Percentiles rank a stretch among this genome's conserved stretches.
These are phyloP conservation scores for Apostichopus japonicus DNA, from an alignment of 35 echinoderm and acorn worm species.

Conservation along the genomic window DNA sequence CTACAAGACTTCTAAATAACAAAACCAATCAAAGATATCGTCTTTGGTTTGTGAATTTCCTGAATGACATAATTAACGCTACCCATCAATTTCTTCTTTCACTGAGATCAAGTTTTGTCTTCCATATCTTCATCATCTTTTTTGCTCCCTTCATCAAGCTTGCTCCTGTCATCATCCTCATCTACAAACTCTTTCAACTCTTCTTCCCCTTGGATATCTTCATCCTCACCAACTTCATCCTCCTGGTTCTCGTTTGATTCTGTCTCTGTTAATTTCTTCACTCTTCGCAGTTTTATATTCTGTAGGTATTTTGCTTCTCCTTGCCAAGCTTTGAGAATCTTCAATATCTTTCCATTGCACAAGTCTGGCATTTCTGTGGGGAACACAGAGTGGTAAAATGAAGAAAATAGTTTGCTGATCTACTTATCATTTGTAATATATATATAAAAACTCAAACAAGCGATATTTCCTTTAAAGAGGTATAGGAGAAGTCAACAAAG, in stretches of 20 bases:
- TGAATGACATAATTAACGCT: not conserved
- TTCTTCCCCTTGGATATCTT: not conserved
- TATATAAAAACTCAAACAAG: too few relatives aligned
- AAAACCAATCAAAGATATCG: not conserved
- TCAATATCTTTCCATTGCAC: conserved; percentile 40
- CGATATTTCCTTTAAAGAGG: too few relatives aligned
- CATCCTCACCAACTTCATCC: not conserved
- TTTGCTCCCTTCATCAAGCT: not conserved
- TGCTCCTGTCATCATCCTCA: not conserved
- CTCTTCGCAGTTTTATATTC: conserved; percentile 32
- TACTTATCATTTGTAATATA: too few relatives aligned
- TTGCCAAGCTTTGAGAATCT: conserved; percentile 48
- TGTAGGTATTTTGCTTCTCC: conserved; percentile 23
- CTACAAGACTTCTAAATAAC: too few relatives aligned
- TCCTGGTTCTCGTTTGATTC: not conserved
- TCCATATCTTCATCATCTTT: not conserved
- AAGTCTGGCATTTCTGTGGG: conserved; percentile 52
- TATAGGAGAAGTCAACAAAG: too few relatives aligned
- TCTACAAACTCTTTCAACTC: not conserved
- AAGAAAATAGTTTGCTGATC: not conserved
- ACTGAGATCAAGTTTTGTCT: not conserved
- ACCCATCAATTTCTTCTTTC: too few relatives aligned
- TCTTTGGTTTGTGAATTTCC: not conserved
- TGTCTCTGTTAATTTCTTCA: not conserved
- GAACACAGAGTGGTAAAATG: not conserved